phyloP scores from a whole-genome alignment of 2,113 vertebrate genomes.

The Daphoenositta chrysoptera region DNA sequence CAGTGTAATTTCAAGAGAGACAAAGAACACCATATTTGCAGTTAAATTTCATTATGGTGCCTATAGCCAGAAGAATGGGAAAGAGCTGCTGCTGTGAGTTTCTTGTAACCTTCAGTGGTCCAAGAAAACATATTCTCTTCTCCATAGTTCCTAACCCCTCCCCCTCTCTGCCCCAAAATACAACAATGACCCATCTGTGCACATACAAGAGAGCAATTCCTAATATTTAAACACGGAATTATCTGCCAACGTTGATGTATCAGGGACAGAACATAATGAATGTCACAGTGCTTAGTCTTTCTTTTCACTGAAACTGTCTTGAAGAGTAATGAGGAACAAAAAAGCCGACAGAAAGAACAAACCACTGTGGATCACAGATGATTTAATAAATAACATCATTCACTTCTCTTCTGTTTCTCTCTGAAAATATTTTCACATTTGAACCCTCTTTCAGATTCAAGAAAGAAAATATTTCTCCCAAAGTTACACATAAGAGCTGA shows the following conservation, averaged over 20 bases:
- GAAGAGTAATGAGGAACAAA: constrained; percentile 33
- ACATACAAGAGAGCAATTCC: constrained; percentile 40
- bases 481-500: not conserved
- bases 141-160: not conserved
- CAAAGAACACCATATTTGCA: not conserved
- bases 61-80: not conserved
- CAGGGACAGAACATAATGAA: constrained; percentile 57
- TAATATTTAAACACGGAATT: constrained; percentile 52
- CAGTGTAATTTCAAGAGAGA: not conserved
- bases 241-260: constrained; percentile 31
- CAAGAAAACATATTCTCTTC: constrained; percentile 16
- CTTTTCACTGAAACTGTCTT: constrained; percentile 47
- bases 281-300: constrained; percentile 55
- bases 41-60: not conserved
- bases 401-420: not conserved
- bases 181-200: constrained; percentile 69
- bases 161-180: constrained; percentile 32
- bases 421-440: not conserved
- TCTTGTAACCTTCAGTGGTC: not conserved
- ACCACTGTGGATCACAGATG: not conserved
- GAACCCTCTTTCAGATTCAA: not conserved
- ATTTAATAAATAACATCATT: not conserved
- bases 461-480: not conserved
- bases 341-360: not conserved
- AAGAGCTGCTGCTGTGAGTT: not conserved